These are phyloP conservation scores for Drymodes brunneopygia DNA, from an alignment of 2,113 vertebrate genomes.

Conservation along the genomic window DNA sequence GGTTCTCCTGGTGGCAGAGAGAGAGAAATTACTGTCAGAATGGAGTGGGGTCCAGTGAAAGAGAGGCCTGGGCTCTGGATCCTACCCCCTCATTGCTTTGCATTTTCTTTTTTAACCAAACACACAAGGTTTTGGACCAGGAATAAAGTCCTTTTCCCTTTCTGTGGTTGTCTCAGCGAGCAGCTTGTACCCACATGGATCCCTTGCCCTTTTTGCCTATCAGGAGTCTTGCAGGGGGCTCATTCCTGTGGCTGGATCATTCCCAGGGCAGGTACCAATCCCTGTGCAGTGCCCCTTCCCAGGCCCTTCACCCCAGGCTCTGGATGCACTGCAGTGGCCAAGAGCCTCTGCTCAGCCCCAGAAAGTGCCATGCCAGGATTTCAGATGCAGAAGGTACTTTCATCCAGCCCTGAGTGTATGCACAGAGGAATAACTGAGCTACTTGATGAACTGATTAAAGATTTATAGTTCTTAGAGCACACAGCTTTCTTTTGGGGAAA, in stretches of 20 bases:
- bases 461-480: slow-evolving; percentile 37
- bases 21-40: background rate
- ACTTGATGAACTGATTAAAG: slow-evolving; percentile 46
- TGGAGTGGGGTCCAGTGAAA: background rate
- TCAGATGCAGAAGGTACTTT: background rate
- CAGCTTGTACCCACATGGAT: background rate
- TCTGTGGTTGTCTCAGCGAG: background rate
- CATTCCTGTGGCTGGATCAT: background rate
- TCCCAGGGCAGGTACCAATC: background rate
- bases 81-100: background rate
- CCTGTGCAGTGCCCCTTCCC: background rate
- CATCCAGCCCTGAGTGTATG: background rate
- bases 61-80: background rate
- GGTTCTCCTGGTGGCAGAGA: background rate
- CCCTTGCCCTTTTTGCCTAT: background rate
- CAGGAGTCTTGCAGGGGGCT: background rate
- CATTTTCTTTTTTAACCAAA: background rate
- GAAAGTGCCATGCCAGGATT: background rate
- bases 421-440: background rate
- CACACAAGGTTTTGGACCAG: background rate
- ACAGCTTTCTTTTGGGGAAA: background rate
- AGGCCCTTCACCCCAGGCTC: background rate
- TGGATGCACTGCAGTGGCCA: background rate
- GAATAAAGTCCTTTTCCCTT: background rate
- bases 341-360: background rate